These are phyloP conservation scores for Drosophila arizonae DNA, from an alignment of 1,140 invertebrate genomes.

Conservation along the genomic window DNA sequence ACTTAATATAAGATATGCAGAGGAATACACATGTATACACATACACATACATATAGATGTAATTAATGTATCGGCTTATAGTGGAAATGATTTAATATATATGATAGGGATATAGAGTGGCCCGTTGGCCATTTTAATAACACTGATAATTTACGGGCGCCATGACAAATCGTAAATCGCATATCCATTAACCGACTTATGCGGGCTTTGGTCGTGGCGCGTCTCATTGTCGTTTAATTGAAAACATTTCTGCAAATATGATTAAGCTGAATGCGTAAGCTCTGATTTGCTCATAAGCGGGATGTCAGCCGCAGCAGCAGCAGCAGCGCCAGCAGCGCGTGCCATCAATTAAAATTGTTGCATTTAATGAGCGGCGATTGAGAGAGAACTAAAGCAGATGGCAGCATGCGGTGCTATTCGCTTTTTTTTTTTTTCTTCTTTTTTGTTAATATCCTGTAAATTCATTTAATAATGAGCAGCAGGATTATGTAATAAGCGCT, in stretches of 20 bases:
- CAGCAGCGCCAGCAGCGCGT: neutral
- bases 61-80: neutral
- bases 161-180: conserved; percentile 29
- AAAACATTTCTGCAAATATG: conserved; percentile 59
- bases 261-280: conserved; percentile 47
- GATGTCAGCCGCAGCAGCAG: conserved; percentile 9
- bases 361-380: conserved; percentile 54
- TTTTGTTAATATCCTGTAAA: conserved; percentile 50
- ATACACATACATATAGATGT: neutral
- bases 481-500: conserved; percentile 58
- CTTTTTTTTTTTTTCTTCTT: conserved; percentile 6
- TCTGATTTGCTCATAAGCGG: conserved; percentile 28
- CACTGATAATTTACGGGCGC: conserved; percentile 1
- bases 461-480: conserved; percentile 65
- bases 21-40: too few species aligned
- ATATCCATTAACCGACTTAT: conserved; percentile 63
- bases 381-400: conserved; percentile 34
- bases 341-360: conserved; percentile 56
- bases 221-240: conserved; percentile 56
- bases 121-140: neutral
- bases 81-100: neutral
- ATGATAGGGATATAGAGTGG: neutral
- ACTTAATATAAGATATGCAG: too few species aligned
- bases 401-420: conserved; percentile 16
- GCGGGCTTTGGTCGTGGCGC: conserved; percentile 35